Conservation (phyloP, 2,888 invertebrate species). For the Ophion obscuratus region DNA sequence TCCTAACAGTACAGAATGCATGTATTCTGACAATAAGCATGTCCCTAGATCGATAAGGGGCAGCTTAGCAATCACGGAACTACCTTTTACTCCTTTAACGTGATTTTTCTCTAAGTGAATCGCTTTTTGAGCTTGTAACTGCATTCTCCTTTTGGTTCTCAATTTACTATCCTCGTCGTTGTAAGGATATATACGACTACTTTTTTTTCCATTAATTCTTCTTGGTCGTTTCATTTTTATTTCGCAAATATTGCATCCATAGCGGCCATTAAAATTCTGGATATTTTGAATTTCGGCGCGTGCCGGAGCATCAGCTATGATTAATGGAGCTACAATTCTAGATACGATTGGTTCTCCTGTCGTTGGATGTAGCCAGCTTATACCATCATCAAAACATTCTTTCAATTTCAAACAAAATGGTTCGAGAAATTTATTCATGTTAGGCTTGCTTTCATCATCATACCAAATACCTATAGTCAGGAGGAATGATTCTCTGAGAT, state of each 20-base stretch:
- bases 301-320: slow-evolving; percentile 61
- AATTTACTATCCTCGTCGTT: slow-evolving; percentile 22
- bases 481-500: slow-evolving; percentile 52
- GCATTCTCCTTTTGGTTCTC: slow-evolving; percentile 57
- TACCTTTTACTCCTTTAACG: slow-evolving; percentile 58
- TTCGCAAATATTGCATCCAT: slow-evolving; percentile 65
- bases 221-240: slow-evolving; percentile 48
- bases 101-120: slow-evolving; percentile 9
- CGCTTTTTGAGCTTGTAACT: slow-evolving; percentile 43
- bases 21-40: slow-evolving; percentile 66
- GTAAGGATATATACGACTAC: slow-evolving; percentile 49
- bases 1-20: slow-evolving; percentile 68
- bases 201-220: slow-evolving; percentile 40
- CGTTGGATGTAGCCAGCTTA: slow-evolving; percentile 51
- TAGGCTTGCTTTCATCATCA: slow-evolving; percentile 45
- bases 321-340: slow-evolving; percentile 58
- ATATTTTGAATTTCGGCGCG: slow-evolving; percentile 61
- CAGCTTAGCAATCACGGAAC: slow-evolving; percentile 48
- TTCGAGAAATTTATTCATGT: slow-evolving; percentile 62
- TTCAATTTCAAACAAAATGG: slow-evolving; percentile 57
- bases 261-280: slow-evolving; percentile 54
- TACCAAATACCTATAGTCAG: slow-evolving; percentile 55
- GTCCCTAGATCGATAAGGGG: slow-evolving; percentile 63
- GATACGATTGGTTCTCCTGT: slow-evolving; percentile 36
- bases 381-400: slow-evolving; percentile 56